Evolutionary conservation across 2,888 invertebrate species (phyloP), one percentile per base, ranked within the genome.

Genomic region (Baccha elongata): DNA sequence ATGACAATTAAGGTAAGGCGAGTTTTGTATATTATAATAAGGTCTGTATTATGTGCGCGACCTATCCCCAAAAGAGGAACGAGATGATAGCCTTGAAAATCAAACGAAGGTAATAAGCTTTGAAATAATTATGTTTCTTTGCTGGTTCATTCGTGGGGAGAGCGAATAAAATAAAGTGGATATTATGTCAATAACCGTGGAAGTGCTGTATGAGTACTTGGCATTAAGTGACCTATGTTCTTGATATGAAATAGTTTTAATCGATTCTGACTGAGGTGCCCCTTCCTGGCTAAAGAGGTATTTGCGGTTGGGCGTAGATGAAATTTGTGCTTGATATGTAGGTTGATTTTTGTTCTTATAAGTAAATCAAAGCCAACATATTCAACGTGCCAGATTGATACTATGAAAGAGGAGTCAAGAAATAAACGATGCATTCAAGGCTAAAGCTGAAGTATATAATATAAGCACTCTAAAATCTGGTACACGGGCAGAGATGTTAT

Each of bases 1-100:
- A 94, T 94, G 87, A 93, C 93, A 87, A 93, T 95, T 87, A 95
- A 95, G 92, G 96, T 96, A 89, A 91, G 86, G 19, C 23, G 26
- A 40, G 58, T 62, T 58, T n/a, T 58, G 26, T 58, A 23, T 58
- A 23, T 15, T 23, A 32, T 32, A 32, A 32, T 23, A 2, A 55
- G 10, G 13, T 55, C 13, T 21, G 23, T 37, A 55, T 60, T 72
- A 50, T 67, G 11, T 40, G 65, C 26, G 40, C 53, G 55, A 71
- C 76, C 76, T 72, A 76, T 76, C 67, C 71, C 81, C 50, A 35
- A 50, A 76, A 53, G 64, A 26, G 29, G 29, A 50, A 75, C 29
- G 37, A 23, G 15, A 21, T 42, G 37, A 53, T 83, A 68, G 83
- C 83, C 83, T 83, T 83, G 83, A 83, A 78, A 83, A 48, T 74